Base-by-base conservation (phyloP, 2,888 invertebrate genomes). In the Trichogramma dendrolimi region DNA sequence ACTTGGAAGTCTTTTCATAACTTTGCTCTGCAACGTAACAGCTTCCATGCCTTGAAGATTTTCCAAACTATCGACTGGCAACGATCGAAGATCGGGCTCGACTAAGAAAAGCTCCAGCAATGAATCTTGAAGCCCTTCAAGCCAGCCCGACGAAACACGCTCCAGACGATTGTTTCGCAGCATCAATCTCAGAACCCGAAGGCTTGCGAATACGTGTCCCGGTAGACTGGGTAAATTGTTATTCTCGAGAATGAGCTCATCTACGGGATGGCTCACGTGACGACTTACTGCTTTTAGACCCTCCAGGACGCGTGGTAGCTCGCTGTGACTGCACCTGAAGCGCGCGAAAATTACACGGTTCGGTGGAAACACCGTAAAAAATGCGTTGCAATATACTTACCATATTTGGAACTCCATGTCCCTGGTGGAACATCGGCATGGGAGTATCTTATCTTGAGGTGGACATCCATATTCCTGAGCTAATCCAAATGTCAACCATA, bases 291-390 rank as follows among this genome's bases (percentile, higher is more conserved):
- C 84, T 70, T 88, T 87, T 7, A 92, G 79, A 6, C 91, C 91
- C 72, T 87, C 88, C 67, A 88, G 79, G 11, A 92, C 90, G 75
- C 87, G 87, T 5, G 88, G 86, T 61, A 93, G 80, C 74, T 92
- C 92, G 81, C 92, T 92, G 82, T 93, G 92, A n/a, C 93, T 92
- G 77, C 94, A 94, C 93, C 93, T 93, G 79, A 4, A 81, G 80
- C 43, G 51, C 41, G 43, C 48, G 46, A 4, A 4, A n/a, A 3
- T 51, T 46, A 56, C 40, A 27, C 3, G 40, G 41, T 2, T 5
- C 6, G 5, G 41, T 10, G 4, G 5, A 52, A 56, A 27, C 49
- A 42, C 38, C 49, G 8, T 2, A 43, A 27, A 58, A n/a, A 44
- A 46, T 43, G 46, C 38, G 8, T 42, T 59, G 4, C 7, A 46